These are phyloP conservation scores for Busseola fusca DNA, from an alignment of 2,888 invertebrate genomes.

Conservation along the genomic window DNA sequence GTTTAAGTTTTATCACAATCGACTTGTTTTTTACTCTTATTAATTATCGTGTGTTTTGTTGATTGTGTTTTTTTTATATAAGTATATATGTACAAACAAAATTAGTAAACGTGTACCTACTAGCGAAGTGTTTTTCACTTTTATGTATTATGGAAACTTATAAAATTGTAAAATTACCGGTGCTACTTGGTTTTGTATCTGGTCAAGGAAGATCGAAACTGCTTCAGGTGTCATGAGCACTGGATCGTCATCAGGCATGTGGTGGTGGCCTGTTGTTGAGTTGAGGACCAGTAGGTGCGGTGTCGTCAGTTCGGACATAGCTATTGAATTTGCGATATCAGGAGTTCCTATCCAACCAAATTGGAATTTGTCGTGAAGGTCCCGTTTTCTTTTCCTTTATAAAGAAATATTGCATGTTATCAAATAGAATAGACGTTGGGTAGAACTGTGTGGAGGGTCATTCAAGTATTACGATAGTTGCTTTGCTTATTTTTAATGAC, in stretches of 20 bases:
- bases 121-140: too few species aligned
- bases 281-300: slow-evolving; percentile 97
- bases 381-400: slow-evolving; percentile 88
- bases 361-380: slow-evolving; percentile 95
- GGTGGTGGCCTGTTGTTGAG: slow-evolving; percentile 97
- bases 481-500: too few species aligned
- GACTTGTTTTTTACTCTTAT: too few species aligned
- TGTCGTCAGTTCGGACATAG: slow-evolving; percentile 94
- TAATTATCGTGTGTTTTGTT: too few species aligned
- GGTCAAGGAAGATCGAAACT: slow-evolving; percentile 92
- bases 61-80: too few species aligned
- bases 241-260: slow-evolving; percentile 95
- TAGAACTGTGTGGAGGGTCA: not conserved
- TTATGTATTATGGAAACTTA: not conserved
- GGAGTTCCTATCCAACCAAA: slow-evolving; percentile 98
- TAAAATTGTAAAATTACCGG: slow-evolving; percentile 87
- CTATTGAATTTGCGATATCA: slow-evolving; percentile 97
- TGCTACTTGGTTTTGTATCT: slow-evolving; percentile 93
- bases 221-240: slow-evolving; percentile 94
- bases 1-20: too few species aligned
- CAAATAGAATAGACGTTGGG: not conserved
- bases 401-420: slow-evolving; percentile 3
- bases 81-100: too few species aligned
- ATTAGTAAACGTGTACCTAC: too few species aligned
- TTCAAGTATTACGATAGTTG: too few species aligned